phyloP scores from a whole-genome alignment of 2,797 vertebrate species.

The Chaetophractus vellerosus region DNA sequence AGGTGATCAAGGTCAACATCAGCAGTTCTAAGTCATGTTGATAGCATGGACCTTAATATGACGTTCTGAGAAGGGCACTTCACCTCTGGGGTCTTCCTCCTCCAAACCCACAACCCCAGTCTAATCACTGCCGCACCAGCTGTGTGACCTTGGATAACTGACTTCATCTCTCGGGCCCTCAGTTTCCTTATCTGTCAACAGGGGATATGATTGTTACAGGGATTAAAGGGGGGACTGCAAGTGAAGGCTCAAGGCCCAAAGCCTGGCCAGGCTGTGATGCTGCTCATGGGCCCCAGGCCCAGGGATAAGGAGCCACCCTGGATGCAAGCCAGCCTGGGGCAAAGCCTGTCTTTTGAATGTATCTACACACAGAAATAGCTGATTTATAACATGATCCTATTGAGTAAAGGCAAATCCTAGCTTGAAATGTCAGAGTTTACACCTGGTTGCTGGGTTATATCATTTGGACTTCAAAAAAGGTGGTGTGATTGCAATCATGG shows the following conservation, averaged over 20 bases:
- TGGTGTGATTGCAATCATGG: background rate
- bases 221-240: background rate
- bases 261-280: background rate
- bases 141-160: background rate
- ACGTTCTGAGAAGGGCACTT: background rate
- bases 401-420: background rate
- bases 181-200: background rate
- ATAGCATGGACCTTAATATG: background rate
- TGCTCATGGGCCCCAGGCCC: background rate
- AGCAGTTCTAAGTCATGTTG: background rate
- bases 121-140: background rate
- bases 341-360: background rate
- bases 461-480: background rate
- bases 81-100: background rate
- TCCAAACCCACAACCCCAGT: background rate
- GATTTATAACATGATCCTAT: no score
- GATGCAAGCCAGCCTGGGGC: rapidly evolving
- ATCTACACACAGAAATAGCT: background rate
- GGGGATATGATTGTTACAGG: background rate
- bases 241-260: background rate
- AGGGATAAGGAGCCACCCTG: background rate
- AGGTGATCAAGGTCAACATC: background rate
- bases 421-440: background rate
- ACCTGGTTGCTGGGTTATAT: background rate
- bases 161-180: background rate